Base-by-base conservation (phyloP, 2,797 vertebrate genomes). In the Catostomus latipinnis region DNA sequence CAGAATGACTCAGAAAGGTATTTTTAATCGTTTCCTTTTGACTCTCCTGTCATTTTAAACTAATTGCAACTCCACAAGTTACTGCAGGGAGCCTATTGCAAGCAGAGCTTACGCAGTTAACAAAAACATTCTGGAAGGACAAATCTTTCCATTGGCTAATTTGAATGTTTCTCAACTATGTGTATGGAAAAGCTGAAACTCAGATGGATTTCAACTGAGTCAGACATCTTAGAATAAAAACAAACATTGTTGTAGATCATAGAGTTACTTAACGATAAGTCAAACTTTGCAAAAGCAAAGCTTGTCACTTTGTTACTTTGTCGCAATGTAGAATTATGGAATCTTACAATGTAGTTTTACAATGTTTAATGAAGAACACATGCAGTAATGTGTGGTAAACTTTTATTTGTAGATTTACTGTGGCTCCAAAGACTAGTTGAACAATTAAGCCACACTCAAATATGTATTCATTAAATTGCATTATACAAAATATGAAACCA, bases 41-140 rank as follows among this genome's bases (percentile, higher is more conserved):
- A 10, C 9, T 53, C 58, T 6, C 52, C 63, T 63, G 60, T 54
- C 49, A 8, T 53, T 78, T 62, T 13, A 46, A 13, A 53, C 18
- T 71, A 71, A 78, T 78, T 71, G 57, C 34, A 54, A 6, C 50
- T 78, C 34, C 43, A 54, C 49, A 53, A 62, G 76, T 71, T 78
- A 70, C 76, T 78, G 43, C 58, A 56, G 34, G 8, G 68, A 46
- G 65, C 9, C 60, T 34, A 13, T 48, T n/a, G 56, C 11, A 58
- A 56, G 6, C 10, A 0, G 5, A 14, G 52, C 62, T 46, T 6
- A 62, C 56, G 62, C 16, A 22, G 8, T 57, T 10, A 70, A 78
- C 43, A 63, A 45, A 46, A 61, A 61, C 14, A 0, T 70, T 16
- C 58, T 70, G 56, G 54, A 34, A 43, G 60, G 14, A 71, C 34